A percentile compares a stretch with the other conserved stretches of the same genome.
Conservation (phyloP, 2,888 invertebrate genomes). For the Nomada flava region DNA sequence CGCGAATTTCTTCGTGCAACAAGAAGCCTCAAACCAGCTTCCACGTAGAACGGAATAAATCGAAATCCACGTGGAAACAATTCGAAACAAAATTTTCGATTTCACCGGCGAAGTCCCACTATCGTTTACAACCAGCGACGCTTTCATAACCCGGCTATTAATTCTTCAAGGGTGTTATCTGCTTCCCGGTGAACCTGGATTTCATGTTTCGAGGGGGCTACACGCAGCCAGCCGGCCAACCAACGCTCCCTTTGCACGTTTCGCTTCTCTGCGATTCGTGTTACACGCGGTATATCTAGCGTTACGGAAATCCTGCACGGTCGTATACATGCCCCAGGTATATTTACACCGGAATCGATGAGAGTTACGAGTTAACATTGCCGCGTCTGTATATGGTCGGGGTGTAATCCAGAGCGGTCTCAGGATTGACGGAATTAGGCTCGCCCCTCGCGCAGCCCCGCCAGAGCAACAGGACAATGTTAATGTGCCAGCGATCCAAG, state of each 20-base stretch:
- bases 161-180: constrained; percentile 63
- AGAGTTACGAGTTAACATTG: constrained; percentile 74
- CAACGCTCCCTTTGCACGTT: constrained; percentile 35
- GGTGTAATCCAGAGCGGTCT: constrained; percentile 21
- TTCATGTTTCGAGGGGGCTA: constrained; percentile 55
- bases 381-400: background rate
- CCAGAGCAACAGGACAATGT: constrained; percentile 68
- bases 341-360: constrained; percentile 75
- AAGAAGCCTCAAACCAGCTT: background rate
- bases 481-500: constrained; percentile 61
- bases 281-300: constrained; percentile 64
- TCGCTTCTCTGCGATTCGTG: constrained; percentile 64
- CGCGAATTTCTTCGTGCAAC: too few species aligned
- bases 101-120: background rate
- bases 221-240: background rate
- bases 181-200: constrained; percentile 45
- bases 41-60: background rate
- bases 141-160: constrained; percentile 56
- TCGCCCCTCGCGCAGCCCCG: constrained; percentile 63
- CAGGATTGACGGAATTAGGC: constrained; percentile 70
- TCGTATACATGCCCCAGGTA: constrained; percentile 68
- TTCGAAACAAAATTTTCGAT: background rate
- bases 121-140: constrained; percentile 4
- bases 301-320: constrained; percentile 72
- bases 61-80: too few species aligned